Conservation (phyloP, 1,140 invertebrate species). For the Drosophila pseudoobscura region DNA sequence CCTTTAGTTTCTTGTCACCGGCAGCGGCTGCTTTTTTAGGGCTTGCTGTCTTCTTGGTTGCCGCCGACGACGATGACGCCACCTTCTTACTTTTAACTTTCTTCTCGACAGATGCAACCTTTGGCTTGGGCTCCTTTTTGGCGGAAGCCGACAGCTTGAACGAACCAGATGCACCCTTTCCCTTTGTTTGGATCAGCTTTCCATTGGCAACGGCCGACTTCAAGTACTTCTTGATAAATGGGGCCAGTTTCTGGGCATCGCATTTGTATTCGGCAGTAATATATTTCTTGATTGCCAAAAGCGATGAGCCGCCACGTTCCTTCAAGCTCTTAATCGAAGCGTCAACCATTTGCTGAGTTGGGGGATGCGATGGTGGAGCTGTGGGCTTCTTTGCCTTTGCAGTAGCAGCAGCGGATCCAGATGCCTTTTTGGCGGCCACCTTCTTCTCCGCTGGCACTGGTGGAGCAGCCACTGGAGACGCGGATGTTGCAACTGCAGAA, state of each 20-base stretch:
- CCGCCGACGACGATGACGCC: no score
- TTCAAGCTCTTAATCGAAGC: constrained; percentile 85
- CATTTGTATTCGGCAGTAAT: constrained; percentile 85
- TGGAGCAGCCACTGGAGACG: constrained; percentile 35
- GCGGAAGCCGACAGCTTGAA: constrained; percentile 84
- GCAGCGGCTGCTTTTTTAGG: constrained; percentile 60
- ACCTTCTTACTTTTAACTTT: no score
- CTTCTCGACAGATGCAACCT: no score
- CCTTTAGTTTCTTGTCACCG: constrained; percentile 43
- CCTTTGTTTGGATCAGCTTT: constrained; percentile 86
- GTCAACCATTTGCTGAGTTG: constrained; percentile 88
- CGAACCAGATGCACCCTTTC: constrained; percentile 86
- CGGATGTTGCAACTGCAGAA: constrained; percentile 31
- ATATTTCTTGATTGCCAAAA: constrained; percentile 88
- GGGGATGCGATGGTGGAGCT: constrained; percentile 85
- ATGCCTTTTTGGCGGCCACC: constrained; percentile 13
- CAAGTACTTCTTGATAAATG: constrained; percentile 87
- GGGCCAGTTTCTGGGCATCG: constrained; percentile 85
- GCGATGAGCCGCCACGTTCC: constrained; percentile 85
- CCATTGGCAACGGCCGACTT: constrained; percentile 85
- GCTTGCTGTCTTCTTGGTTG: not conserved
- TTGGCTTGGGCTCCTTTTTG: no score
- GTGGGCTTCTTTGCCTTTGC: not conserved
- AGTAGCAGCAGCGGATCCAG: not conserved
- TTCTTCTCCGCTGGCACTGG: constrained; percentile 27